Evolutionary conservation across 2,113 vertebrate species (phyloP).

Genomic region (Scomber colias): DNA sequence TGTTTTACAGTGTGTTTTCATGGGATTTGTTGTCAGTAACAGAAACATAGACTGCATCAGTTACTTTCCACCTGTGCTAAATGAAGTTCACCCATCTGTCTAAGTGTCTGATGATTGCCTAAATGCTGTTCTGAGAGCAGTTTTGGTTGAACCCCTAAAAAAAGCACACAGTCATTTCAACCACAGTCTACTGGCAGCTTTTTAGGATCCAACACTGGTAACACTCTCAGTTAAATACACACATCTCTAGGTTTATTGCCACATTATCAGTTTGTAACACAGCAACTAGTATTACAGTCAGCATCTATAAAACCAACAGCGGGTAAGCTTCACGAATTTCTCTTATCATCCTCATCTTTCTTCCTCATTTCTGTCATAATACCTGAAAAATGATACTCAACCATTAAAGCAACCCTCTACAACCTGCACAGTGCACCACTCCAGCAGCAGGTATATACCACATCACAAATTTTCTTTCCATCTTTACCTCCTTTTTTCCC

Average conservation of each 20-base stretch:
- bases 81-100: background rate
- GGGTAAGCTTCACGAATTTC: conserved; percentile 7
- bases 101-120: background rate
- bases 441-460: conserved; percentile 26
- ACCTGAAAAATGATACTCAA: background rate
- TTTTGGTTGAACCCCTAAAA: too few relatives aligned
- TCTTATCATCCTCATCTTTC: background rate
- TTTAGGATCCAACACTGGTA: background rate
- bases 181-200: background rate
- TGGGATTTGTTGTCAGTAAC: too few relatives aligned
- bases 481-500: background rate
- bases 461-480: conserved; percentile 17
- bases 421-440: background rate
- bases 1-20: too few relatives aligned
- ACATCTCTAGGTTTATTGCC: conserved; percentile 8
- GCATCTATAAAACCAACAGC: background rate
- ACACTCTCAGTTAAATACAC: background rate
- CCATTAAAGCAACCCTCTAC: conserved; percentile 1
- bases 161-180: too few relatives aligned
- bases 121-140: background rate
- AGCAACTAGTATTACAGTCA: conserved; percentile 22
- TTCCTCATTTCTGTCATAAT: conserved; percentile 1
- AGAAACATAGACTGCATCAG: too few relatives aligned
- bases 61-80: background rate
- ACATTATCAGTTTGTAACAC: conserved; percentile 22